Percentiles rank a stretch among this genome's conserved stretches.
Evolutionary conservation across 2,888 invertebrate species (phyloP).

Genomic region (Pachymerium ferrugineum): DNA sequence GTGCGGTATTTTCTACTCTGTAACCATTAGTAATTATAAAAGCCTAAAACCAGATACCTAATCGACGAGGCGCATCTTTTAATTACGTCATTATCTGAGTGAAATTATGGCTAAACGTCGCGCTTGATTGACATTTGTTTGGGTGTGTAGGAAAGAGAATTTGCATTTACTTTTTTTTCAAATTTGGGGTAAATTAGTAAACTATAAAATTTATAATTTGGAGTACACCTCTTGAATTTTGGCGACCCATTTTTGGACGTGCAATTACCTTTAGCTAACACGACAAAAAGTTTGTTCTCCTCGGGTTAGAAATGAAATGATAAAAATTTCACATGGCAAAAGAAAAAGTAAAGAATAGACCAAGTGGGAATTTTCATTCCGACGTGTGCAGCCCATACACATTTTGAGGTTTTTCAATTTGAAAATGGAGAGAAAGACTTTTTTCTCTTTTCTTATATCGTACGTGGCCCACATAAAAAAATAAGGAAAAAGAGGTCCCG

Average conservation of each 20-base stretch:
- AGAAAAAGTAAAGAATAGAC: slow-evolving; percentile 27
- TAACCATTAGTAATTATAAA: neutral
- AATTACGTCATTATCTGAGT: neutral
- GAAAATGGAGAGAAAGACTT: slow-evolving; percentile 13
- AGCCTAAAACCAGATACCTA: neutral
- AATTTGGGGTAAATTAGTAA: too few relatives aligned
- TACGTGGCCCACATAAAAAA: slow-evolving; percentile 27
- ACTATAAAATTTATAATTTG: too few relatives aligned
- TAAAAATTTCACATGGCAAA: slow-evolving; percentile 27
- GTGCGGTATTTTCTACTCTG: neutral
- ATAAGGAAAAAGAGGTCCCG: neutral
- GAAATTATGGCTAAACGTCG: too few relatives aligned
- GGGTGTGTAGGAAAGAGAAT: too few relatives aligned
- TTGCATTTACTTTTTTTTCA: too few relatives aligned
- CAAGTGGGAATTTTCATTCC: slow-evolving; percentile 27
- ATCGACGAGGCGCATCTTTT: neutral
- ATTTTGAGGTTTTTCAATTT: slow-evolving; percentile 26
- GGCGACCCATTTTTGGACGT: neutral
- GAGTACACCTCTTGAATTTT: too few relatives aligned
- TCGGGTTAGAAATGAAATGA: slow-evolving; percentile 19
- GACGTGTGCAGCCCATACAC: slow-evolving; percentile 27
- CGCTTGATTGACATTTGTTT: slow-evolving; percentile 16
- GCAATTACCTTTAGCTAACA: neutral
- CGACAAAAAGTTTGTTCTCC: slow-evolving; percentile 3
- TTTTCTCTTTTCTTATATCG: neutral